Percentiles rank a stretch among this genome's conserved stretches.
These are phyloP conservation scores for Acromyrmex heyeri DNA, from an alignment of 1,140 invertebrate genomes.

Conservation along the genomic window DNA sequence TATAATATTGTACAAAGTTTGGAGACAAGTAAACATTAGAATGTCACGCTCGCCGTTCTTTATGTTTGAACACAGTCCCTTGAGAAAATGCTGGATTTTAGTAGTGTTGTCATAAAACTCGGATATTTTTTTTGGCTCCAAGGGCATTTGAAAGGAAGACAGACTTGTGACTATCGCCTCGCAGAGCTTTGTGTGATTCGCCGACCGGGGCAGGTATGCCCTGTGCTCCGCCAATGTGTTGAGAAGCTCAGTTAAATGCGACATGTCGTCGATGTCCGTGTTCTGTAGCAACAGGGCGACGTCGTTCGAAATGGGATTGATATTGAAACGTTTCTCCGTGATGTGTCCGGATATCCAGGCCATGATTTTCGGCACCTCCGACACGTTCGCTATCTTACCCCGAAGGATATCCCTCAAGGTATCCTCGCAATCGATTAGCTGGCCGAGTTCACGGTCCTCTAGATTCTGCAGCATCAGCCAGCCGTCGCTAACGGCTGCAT, in stretches of 20 bases:
- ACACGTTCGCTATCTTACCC: conserved; percentile 70
- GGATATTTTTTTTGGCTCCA: conserved; percentile 51
- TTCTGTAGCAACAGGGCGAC: conserved; percentile 71
- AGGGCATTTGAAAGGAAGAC: conserved; percentile 71
- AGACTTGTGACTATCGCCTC: conserved; percentile 76
- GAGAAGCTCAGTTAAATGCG: conserved; percentile 73
- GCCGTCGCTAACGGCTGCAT: conserved; percentile 68
- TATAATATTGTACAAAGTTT: conserved; percentile 81
- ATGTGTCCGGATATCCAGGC: conserved; percentile 77
- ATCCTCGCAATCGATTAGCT: conserved; percentile 50
- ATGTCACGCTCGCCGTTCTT: conserved; percentile 67
- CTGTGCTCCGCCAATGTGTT: conserved; percentile 66
- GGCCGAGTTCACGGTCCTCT: conserved; percentile 41
- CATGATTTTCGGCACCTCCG: conserved; percentile 75
- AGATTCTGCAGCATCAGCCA: conserved; percentile 76
- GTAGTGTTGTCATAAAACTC: conserved; percentile 70
- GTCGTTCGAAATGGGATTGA: conserved; percentile 70
- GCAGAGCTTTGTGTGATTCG: conserved; percentile 73
- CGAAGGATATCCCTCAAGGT: conserved; percentile 56
- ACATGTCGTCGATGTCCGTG: conserved; percentile 69
- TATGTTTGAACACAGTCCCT: conserved; percentile 60
- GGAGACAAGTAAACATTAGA: conserved; percentile 76
- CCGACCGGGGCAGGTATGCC: conserved; percentile 66
- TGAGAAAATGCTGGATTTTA: conserved; percentile 74
- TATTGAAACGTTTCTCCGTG: conserved; percentile 47